Evolutionary conservation across 2,888 invertebrate species (phyloP).

Genomic region (Cotesia congregata): DNA sequence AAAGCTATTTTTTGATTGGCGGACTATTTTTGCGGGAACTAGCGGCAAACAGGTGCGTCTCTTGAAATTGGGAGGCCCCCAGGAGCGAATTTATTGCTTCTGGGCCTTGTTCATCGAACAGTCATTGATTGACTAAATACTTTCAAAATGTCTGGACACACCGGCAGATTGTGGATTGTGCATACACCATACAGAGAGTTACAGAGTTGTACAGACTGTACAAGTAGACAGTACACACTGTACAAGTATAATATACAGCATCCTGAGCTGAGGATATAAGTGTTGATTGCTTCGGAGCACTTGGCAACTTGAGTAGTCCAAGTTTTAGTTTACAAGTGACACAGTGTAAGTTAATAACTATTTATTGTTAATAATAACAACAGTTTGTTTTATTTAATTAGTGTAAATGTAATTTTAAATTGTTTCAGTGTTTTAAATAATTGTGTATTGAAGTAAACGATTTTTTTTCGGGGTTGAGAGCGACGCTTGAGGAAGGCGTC

Average conservation of each 20-base stretch:
- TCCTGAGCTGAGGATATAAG: neutral
- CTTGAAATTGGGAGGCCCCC: too few relatives aligned
- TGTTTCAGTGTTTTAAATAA: neutral
- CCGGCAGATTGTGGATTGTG: neutral
- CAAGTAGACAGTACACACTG: neutral
- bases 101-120: too few relatives aligned
- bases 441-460: neutral
- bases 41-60: too few relatives aligned
- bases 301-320: neutral
- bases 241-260: neutral
- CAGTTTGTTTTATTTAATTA: neutral
- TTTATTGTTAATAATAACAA: neutral
- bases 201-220: neutral
- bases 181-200: neutral
- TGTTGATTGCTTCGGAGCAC: neutral
- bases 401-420: neutral
- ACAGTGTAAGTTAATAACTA: neutral
- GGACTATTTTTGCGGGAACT: too few relatives aligned
- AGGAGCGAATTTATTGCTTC: too few relatives aligned
- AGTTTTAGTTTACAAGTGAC: neutral
- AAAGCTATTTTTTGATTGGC: too few relatives aligned
- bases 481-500: conserved; percentile 24
- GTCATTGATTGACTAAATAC: too few relatives aligned
- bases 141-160: too few relatives aligned
- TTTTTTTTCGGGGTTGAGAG: conserved; percentile 12